A percentile compares a stretch with the other conserved stretches of the same genome.
Evolutionary conservation across 2,113 vertebrate genomes (phyloP).

Genomic region (Cariama cristata): DNA sequence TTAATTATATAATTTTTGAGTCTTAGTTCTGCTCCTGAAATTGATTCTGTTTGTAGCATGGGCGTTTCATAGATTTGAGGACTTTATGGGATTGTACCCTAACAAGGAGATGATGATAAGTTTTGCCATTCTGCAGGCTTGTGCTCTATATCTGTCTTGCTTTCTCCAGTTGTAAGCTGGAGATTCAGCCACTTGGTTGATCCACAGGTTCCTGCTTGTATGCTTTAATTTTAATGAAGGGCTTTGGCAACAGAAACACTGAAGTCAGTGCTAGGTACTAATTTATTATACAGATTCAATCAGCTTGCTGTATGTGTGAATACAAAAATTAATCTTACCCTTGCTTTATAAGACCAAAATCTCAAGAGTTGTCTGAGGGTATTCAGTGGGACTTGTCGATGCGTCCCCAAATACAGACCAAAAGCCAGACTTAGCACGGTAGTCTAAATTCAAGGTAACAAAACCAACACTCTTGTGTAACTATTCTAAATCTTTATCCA

Average conservation of each 20-base stretch:
- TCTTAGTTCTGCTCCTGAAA: neutral
- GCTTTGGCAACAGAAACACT: neutral
- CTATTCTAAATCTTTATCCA: neutral
- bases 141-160: neutral
- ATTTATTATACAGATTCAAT: neutral
- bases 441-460: neutral
- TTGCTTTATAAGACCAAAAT: neutral
- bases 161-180: neutral
- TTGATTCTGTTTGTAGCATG: neutral
- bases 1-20: neutral
- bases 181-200: neutral
- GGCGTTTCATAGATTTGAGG: neutral
- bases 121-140: neutral
- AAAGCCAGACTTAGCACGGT: neutral
- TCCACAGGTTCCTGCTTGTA: neutral
- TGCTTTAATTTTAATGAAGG: neutral
- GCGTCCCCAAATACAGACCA: neutral
- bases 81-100: neutral
- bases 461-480: neutral
- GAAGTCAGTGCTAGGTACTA: neutral
- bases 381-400: fast-evolving
- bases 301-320: no score
- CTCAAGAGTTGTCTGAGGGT: neutral
- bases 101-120: neutral
- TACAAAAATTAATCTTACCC: neutral